Evolutionary conservation across 2,113 vertebrate species (phyloP).

Genomic region (Vireo altiloquus): DNA sequence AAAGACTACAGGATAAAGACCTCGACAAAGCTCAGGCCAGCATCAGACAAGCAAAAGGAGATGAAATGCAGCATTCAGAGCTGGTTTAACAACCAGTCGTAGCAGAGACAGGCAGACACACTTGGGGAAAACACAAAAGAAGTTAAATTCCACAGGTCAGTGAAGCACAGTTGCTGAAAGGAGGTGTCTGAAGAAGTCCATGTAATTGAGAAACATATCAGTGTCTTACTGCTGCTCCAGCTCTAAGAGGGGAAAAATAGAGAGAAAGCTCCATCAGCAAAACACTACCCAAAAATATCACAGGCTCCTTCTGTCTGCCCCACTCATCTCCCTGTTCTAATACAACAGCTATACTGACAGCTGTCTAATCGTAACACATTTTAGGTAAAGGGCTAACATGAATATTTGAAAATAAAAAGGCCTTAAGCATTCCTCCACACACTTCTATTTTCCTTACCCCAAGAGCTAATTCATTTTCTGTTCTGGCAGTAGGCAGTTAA

Average conservation of each 20-base stretch:
- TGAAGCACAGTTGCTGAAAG: neutral
- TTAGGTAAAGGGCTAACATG: neutral
- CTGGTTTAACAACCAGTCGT: neutral
- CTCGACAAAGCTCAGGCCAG: neutral
- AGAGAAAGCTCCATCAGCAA: neutral
- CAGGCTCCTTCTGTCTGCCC: neutral
- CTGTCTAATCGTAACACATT: neutral
- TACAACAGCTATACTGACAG: neutral
- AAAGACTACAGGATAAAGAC: neutral
- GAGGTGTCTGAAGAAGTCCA: neutral
- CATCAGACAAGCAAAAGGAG: neutral
- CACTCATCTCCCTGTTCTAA: neutral
- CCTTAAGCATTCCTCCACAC: neutral
- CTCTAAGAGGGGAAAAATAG: neutral
- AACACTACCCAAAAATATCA: neutral
- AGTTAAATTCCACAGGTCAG: neutral
- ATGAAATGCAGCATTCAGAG: neutral
- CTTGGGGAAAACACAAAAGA: neutral
- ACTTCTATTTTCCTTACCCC: neutral
- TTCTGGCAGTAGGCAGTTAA: neutral
- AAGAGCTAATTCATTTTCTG: neutral
- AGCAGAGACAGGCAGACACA: neutral
- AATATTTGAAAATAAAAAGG: neutral
- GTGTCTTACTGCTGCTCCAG: neutral
- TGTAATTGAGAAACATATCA: neutral